Evolutionary conservation across 2,888 invertebrate genomes (phyloP).

Genomic region (Graphium colonna): DNA sequence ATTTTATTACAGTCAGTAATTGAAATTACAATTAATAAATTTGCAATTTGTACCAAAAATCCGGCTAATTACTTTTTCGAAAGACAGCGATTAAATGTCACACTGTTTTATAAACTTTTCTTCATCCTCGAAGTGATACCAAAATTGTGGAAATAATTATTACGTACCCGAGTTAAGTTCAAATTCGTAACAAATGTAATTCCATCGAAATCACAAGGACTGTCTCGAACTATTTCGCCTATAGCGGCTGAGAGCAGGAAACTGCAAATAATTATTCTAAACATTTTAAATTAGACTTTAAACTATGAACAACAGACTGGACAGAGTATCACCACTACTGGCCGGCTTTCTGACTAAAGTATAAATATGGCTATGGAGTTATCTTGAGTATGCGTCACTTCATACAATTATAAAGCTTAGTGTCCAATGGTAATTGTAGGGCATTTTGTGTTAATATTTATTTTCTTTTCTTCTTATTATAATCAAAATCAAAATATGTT

Average conservation of each 20-base stretch:
- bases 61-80: too few relatives aligned
- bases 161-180: constrained; percentile 12
- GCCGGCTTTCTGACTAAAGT: constrained; percentile 11
- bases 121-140: too few relatives aligned
- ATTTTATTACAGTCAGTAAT: too few relatives aligned
- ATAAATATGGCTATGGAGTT: constrained; percentile 17
- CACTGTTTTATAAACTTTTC: too few relatives aligned
- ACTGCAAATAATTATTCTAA: background rate
- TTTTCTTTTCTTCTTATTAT: too few relatives aligned
- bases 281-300: background rate
- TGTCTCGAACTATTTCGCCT: background rate
- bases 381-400: constrained; percentile 10
- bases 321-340: background rate
- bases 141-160: too few relatives aligned
- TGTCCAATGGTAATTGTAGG: too few relatives aligned
- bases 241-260: background rate
- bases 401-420: constrained; percentile 15
- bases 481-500: too few relatives aligned
- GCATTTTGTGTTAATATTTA: background rate
- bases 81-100: too few relatives aligned
- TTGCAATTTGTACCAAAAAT: too few relatives aligned
- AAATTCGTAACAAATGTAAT: background rate
- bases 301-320: background rate
- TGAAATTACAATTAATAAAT: too few relatives aligned
- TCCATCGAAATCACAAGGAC: constrained; percentile 3